These are phyloP conservation scores for Mallotus villosus DNA, from an alignment of 2,797 vertebrate species.

Conservation along the genomic window DNA sequence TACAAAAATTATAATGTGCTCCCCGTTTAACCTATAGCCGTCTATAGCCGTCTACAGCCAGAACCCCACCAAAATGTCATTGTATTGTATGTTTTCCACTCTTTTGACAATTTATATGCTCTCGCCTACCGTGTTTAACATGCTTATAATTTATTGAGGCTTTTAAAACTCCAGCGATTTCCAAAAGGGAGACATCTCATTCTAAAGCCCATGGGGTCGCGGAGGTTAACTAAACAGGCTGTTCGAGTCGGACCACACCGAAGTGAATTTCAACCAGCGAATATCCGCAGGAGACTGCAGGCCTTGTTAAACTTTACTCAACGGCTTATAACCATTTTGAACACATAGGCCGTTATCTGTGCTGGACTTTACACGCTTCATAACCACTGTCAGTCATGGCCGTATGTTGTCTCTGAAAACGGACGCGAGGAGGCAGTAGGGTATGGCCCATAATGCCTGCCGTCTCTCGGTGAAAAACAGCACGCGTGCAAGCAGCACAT, in stretches of 20 bases:
- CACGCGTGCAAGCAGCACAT: conserved; percentile 49
- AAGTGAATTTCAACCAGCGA: conserved; percentile 80
- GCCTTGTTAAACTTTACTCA: conserved; percentile 86
- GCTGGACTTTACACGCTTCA: conserved; percentile 28
- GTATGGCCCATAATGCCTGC: conserved; percentile 42
- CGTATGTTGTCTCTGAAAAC: conserved; percentile 30
- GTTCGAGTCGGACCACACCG: conserved; percentile 90
- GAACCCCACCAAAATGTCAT: no score
- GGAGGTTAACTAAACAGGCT: conserved; percentile 93
- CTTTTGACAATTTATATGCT: conserved; percentile 20
- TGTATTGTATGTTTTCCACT: neutral
- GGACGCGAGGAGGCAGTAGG: conserved; percentile 29
- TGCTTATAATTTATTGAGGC: conserved; percentile 43
- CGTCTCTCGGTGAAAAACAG: conserved; percentile 49
- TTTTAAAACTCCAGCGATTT: conserved; percentile 66
- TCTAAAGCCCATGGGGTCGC: conserved; percentile 83
- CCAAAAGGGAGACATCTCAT: conserved; percentile 58
- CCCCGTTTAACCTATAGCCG: no score
- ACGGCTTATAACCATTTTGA: conserved; percentile 77
- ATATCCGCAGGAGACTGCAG: conserved; percentile 77
- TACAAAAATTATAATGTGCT: no score
- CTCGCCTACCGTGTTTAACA: conserved; percentile 40
- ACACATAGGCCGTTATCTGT: conserved; percentile 58
- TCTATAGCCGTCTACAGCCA: no score
- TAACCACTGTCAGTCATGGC: conserved; percentile 67